Evolutionary conservation across 2,113 vertebrate species (phyloP).

Genomic region (Acrocephalus arundinaceus): DNA sequence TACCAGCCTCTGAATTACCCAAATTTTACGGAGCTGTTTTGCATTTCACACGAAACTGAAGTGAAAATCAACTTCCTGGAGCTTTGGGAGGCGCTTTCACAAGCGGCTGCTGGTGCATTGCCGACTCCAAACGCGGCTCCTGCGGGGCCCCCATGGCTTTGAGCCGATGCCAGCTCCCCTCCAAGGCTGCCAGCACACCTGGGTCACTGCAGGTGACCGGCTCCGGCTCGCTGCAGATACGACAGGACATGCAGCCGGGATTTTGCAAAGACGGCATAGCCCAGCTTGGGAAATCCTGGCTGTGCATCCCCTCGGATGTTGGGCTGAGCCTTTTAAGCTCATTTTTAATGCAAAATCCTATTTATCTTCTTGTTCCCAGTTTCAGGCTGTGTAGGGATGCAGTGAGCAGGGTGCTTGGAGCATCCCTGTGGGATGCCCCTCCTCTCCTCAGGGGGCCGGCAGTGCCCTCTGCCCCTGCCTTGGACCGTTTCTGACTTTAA

Average conservation of each 20-base stretch:
- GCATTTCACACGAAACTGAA: background rate
- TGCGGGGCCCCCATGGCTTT: background rate
- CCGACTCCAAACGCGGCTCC: background rate
- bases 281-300: background rate
- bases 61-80: background rate
- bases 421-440: background rate
- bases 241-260: background rate
- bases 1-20: background rate
- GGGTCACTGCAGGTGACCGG: background rate
- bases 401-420: background rate
- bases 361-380: background rate
- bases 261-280: background rate
- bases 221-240: background rate
- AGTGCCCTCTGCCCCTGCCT: background rate
- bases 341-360: background rate
- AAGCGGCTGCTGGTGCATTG: background rate
- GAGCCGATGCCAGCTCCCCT: background rate
- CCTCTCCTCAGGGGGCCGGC: background rate
- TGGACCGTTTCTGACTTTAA: conserved; percentile 53
- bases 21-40: background rate
- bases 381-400: background rate
- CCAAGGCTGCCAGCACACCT: background rate
- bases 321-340: background rate
- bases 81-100: background rate
- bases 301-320: rapidly evolving